A percentile compares a stretch with the other conserved stretches of the same genome.
These are phyloP conservation scores for Astreopora myriophthalma DNA, from an alignment of 64 coral and sea anemone genomes.

Conservation along the genomic window DNA sequence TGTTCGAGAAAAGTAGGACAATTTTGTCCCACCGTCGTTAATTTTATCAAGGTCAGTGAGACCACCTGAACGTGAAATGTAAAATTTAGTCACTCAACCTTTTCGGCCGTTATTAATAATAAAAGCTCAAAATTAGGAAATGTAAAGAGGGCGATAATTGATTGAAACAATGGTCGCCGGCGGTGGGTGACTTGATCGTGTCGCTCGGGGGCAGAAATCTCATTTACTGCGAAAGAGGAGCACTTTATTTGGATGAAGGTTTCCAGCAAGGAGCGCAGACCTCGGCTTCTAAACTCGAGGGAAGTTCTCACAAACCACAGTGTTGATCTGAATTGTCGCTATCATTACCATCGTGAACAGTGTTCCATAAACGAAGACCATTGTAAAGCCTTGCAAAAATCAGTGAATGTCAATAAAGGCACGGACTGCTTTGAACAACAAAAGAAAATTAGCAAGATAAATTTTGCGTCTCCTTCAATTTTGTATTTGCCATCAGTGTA, in stretches of 20 bases:
- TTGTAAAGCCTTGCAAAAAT: neutral
- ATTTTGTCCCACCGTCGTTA: neutral
- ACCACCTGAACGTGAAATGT: neutral
- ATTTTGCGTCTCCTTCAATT: neutral
- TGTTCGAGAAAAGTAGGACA: neutral
- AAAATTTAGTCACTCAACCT: neutral
- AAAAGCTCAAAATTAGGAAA: constrained; percentile 4
- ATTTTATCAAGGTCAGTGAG: neutral
- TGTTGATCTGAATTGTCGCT: too few species aligned
- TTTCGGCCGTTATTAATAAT: neutral
- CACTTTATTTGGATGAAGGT: neutral
- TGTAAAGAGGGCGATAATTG: constrained; percentile 6
- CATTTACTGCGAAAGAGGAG: neutral
- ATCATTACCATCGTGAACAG: neutral
- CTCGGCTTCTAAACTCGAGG: neutral
- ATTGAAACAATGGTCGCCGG: constrained; percentile 5
- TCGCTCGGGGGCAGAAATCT: neutral
- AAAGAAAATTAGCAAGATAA: neutral
- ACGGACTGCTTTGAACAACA: neutral
- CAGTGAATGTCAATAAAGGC: constrained; percentile 1
- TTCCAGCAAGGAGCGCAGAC: neutral
- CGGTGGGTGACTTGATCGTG: neutral
- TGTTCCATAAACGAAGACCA: neutral
- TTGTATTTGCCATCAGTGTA: constrained; percentile 3
- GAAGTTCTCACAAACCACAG: neutral